A percentile compares a stretch with the other conserved stretches of the same genome.
Conservation (phyloP, 2,888 invertebrate genomes). For the Scotopteryx bipunctaria region DNA sequence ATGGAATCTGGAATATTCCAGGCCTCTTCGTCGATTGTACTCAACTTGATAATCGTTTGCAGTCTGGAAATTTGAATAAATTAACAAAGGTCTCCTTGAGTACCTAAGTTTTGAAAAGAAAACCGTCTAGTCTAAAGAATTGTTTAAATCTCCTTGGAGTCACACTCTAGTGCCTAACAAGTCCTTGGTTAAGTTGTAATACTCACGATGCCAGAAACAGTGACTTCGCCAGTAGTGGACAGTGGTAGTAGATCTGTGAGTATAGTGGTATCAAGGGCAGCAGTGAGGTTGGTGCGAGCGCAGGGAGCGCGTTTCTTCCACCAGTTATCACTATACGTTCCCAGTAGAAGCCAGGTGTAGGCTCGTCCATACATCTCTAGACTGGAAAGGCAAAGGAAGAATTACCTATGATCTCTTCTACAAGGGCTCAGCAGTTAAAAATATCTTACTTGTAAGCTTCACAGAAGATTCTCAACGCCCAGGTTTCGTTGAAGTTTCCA, state of each 20-base stretch:
- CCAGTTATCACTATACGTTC: constrained; percentile 93
- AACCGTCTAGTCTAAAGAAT: too few species aligned
- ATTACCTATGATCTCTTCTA: too few species aligned
- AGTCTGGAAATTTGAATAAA: constrained; percentile 84
- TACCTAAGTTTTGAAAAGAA: background rate
- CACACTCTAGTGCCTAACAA: too few species aligned
- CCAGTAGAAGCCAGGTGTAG: constrained; percentile 97
- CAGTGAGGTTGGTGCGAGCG: constrained; percentile 87
- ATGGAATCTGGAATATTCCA: constrained; percentile 96
- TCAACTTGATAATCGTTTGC: constrained; percentile 93
- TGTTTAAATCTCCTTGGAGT: too few species aligned
- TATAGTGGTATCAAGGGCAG: constrained; percentile 94
- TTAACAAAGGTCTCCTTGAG: too few species aligned
- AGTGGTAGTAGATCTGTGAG: constrained; percentile 94
- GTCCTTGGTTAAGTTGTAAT: background rate
- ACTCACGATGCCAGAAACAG: constrained; percentile 95
- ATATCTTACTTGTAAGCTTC: constrained; percentile 89
- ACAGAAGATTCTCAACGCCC: constrained; percentile 95
- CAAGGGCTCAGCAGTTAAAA: too few species aligned
- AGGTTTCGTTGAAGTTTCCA: constrained; percentile 97
- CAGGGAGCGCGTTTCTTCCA: constrained; percentile 86
- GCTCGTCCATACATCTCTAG: constrained; percentile 94
- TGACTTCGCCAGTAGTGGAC: constrained; percentile 93
- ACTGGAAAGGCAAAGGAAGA: constrained; percentile 64
- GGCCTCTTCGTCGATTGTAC: constrained; percentile 91